These are phyloP conservation scores for Tachina lurida DNA, from an alignment of 2,888 invertebrate species.

Conservation along the genomic window DNA sequence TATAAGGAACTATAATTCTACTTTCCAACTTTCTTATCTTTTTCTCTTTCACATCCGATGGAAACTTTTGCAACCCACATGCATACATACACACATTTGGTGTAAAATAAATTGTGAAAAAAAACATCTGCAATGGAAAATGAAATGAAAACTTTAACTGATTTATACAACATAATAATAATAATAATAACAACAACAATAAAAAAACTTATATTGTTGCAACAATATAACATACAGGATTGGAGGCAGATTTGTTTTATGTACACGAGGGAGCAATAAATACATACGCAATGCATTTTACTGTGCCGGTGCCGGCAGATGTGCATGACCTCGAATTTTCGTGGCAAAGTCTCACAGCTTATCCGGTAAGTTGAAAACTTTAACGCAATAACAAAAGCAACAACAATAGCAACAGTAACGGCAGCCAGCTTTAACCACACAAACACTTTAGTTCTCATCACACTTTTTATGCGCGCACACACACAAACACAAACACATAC, in stretches of 20 bases:
- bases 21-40: conserved; percentile 8
- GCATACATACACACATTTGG: conserved; percentile 15
- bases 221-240: conserved; percentile 83
- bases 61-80: conserved; percentile 48
- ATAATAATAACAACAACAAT: conserved; percentile 46
- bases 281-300: conserved; percentile 92
- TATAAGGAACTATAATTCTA: conserved; percentile 25
- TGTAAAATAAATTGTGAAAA: conserved; percentile 46
- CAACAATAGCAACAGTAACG: conserved; percentile 29
- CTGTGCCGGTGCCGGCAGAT: conserved; percentile 90
- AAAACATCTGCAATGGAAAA: conserved; percentile 44
- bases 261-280: conserved; percentile 93
- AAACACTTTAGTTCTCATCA: conserved; percentile 58
- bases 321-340: conserved; percentile 92
- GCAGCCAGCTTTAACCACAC: conserved; percentile 60
- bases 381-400: conserved; percentile 34
- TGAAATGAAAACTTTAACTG: conserved; percentile 51
- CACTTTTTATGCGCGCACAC: neutral
- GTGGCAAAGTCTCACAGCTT: conserved; percentile 90
- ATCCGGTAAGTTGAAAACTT: conserved; percentile 86
- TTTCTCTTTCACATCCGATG: neutral
- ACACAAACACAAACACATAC: conserved; percentile 7
- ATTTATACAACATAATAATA: conserved; percentile 59
- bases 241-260: conserved; percentile 91
- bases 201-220: conserved; percentile 28